Evolutionary conservation across 2,797 vertebrate species (phyloP).

Genomic region (Chrysolophus pictus): DNA sequence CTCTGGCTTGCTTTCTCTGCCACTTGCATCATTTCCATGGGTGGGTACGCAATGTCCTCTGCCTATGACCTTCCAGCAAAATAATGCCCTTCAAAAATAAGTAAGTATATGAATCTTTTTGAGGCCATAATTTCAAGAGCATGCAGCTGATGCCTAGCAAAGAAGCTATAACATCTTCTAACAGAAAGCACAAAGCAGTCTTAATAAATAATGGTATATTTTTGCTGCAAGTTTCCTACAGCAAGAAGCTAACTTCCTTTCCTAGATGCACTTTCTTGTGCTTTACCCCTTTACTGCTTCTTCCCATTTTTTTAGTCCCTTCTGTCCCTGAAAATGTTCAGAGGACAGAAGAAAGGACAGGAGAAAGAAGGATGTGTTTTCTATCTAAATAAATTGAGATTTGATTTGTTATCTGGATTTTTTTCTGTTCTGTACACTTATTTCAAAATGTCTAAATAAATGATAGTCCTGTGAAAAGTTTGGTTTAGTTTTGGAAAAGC

Average conservation of each 20-base stretch:
- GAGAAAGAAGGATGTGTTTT: background rate
- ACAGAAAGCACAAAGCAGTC: background rate
- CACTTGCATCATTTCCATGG: fast-evolving
- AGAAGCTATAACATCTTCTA: background rate
- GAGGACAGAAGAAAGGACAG: background rate
- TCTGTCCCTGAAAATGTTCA: background rate
- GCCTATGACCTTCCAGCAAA: background rate
- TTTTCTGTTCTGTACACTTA: background rate
- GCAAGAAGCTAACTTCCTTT: fast-evolving
- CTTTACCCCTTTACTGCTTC: background rate
- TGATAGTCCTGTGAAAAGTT: background rate
- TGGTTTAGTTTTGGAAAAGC: background rate
- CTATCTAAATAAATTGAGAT: background rate
- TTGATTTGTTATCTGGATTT: background rate
- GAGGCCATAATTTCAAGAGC: background rate
- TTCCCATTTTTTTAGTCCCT: background rate
- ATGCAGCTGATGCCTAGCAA: background rate
- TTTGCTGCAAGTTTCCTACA: background rate
- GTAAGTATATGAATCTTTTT: background rate
- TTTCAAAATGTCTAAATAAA: background rate
- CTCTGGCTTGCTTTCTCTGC: background rate
- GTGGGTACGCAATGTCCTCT: background rate
- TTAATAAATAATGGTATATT: background rate
- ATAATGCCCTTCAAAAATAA: background rate
- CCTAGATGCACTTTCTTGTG: background rate